Percentiles rank a stretch among this genome's conserved stretches.
phyloP scores from a whole-genome alignment of 53 echinoderm and acorn worm genomes.

The Antedon mediterranea region DNA sequence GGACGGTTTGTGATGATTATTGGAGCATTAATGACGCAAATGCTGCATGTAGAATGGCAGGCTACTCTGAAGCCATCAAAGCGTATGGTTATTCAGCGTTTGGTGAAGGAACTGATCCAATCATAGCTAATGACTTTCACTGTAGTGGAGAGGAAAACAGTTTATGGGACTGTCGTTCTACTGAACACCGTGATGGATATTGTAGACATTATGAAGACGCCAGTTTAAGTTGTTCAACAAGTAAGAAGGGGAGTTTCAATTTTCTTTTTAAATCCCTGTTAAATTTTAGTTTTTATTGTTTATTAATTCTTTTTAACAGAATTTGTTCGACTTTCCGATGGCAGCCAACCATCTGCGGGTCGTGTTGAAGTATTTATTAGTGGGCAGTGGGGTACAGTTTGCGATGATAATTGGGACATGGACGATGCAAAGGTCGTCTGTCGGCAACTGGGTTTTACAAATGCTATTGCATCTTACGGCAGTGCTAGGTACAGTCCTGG shows the following conservation, averaged over 20 bases:
- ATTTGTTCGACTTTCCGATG: slow-evolving; percentile 15
- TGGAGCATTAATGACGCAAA: not conserved
- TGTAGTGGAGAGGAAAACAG: no score
- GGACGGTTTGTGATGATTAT: not conserved
- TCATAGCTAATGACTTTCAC: no score
- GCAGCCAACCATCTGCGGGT: slow-evolving; percentile 12
- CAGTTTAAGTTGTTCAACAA: no score
- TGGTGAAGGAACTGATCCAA: no score
- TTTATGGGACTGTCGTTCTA: no score
- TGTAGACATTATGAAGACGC: no score
- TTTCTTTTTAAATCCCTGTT: no score
- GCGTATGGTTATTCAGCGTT: not conserved
- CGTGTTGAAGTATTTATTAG: slow-evolving; percentile 15
- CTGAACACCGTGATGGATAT: no score
- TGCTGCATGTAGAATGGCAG: not conserved
- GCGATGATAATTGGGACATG: slow-evolving; percentile 20
- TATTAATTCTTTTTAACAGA: not conserved
- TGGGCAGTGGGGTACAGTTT: slow-evolving; percentile 20
- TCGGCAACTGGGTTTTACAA: slow-evolving; percentile 18
- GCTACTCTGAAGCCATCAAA: not conserved
- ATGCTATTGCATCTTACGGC: slow-evolving; percentile 1
- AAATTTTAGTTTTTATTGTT: no score
- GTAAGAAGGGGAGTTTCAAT: no score
- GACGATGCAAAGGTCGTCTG: slow-evolving; percentile 19
- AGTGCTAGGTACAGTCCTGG: slow-evolving; percentile 6